Base-by-base conservation (phyloP, 2,888 invertebrate genomes). In the Protonemura montana region DNA sequence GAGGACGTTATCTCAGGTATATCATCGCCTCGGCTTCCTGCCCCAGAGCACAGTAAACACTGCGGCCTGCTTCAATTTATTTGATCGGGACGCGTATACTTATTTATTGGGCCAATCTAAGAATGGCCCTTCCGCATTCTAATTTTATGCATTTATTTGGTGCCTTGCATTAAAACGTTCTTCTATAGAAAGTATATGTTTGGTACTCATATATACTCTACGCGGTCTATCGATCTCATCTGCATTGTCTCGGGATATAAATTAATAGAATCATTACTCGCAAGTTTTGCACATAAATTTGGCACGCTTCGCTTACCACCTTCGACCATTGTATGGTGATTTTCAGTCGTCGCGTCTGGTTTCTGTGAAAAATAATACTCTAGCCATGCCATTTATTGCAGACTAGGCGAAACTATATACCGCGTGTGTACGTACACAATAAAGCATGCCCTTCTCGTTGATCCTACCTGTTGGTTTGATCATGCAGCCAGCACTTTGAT, bases 251-350 rank as follows among this genome's bases (percentile, higher is more conserved):
- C 13, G 59, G 59, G 59, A 59, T 59, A 59, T 59, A 59, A 59
- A 59, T 59, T 59, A 59, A 59, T 59, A 59, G 59, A 59, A 59
- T 59, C 59, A 59, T 59, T 59, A 59, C 59, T 59, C 59, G 59
- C 59, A 59, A 59, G 59, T 59, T 59, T 59, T 59, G 59, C 59
- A 59, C 59, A 59, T 59, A 59, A 59, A 59, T 59, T 59, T 59
- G 7, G 59, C 59, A 59, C 59, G 59, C 59, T 59, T 59, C 59
- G 59, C 59, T 59, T 59, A 1, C 59, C 59, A 59, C 59, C 59
- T 59, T 59, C 59, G 59, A 21, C 59, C 59, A 59, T 59, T 59
- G 59, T 59, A 59, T 59, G 59, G 59, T 16, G 59, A 59, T 59
- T 59, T n/a, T 59, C 21, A 59, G 59, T 59, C 59, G 59, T 59